Evolutionary conservation across 2,797 vertebrate genomes (phyloP).

Genomic region (Argya squamiceps): DNA sequence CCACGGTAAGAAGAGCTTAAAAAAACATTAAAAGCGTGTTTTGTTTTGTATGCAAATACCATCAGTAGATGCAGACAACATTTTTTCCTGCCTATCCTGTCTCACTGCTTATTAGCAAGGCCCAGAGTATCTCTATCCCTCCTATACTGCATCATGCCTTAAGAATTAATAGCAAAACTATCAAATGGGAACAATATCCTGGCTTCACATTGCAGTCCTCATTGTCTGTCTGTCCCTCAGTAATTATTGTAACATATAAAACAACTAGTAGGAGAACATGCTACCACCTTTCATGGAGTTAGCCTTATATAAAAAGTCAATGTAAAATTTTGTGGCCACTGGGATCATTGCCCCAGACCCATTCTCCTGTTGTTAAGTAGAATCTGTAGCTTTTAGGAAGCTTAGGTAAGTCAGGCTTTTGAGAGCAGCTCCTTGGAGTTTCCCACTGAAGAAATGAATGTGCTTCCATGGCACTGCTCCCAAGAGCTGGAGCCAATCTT

Average conservation of each 20-base stretch:
- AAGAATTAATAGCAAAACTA: neutral
- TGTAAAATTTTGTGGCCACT: neutral
- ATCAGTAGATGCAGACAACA: neutral
- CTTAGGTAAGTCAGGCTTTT: neutral
- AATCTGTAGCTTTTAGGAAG: neutral
- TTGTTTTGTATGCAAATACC: neutral
- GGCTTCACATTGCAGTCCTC: neutral
- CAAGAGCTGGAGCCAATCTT: neutral
- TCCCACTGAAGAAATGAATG: neutral
- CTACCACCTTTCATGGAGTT: neutral
- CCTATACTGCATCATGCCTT: neutral
- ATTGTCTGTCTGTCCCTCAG: neutral
- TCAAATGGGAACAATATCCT: neutral
- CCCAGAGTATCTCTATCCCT: neutral
- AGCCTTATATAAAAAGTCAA: neutral
- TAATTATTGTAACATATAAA: neutral
- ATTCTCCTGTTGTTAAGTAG: neutral
- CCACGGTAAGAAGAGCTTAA: conserved; percentile 82
- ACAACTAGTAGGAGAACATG: neutral
- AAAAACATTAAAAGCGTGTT: neutral
- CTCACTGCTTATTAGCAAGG: neutral
- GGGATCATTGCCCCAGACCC: neutral
- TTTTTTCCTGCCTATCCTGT: neutral
- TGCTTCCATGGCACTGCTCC: neutral
- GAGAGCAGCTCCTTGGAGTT: neutral